Evolutionary conservation across 64 coral and sea anemone species (phyloP), one percentile per base, ranked within the genome.

Genomic region (Stylophora pistillata): DNA sequence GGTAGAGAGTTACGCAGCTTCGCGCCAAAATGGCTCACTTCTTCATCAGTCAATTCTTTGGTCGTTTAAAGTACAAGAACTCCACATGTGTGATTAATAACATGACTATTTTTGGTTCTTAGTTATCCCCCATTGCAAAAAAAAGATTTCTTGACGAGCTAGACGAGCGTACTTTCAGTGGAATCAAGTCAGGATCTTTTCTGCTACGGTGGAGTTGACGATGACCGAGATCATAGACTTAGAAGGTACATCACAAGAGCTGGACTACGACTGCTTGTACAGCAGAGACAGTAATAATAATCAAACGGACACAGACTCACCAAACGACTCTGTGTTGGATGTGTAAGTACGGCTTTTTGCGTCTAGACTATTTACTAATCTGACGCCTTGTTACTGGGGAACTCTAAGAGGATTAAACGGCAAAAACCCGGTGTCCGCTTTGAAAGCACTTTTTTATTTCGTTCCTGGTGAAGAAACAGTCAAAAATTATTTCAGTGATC

Each of bases 241-340:
- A 23, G 80, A 84, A 34, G 61, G 68, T 47, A 25, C 26, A 26
- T 68, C 64, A 68, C 10, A 25, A 68, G 64, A 68, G 12, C 64
- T 84, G 80, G 80, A 84, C 61, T 84, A 84, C 17, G 80, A 84
- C 60, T 53, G 80, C 37, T 15, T 84, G 20, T 84, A 69, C 34
- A 13, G 20, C 60, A 18, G 68, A 63, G 62, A 70, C 11, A 0
- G 30, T 69, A 37, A 52, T 10, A 20, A 56, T 26, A 57, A 79
- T 68, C 64, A n/a, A 5, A 68, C 21, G 17, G 15, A 32, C 30
- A 47, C 12, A 12, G 61, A 63, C 26, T 68, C 34, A 16, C 73
- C 80, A 68, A 5, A 10, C 13, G 61, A 84, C 62, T 70, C 80
- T 14, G 34, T n/a, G 34, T 53, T 11, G 16, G 80, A 84, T 84